phyloP scores from a whole-genome alignment of 1,140 invertebrate species.

The Matsumurasca onukii region DNA sequence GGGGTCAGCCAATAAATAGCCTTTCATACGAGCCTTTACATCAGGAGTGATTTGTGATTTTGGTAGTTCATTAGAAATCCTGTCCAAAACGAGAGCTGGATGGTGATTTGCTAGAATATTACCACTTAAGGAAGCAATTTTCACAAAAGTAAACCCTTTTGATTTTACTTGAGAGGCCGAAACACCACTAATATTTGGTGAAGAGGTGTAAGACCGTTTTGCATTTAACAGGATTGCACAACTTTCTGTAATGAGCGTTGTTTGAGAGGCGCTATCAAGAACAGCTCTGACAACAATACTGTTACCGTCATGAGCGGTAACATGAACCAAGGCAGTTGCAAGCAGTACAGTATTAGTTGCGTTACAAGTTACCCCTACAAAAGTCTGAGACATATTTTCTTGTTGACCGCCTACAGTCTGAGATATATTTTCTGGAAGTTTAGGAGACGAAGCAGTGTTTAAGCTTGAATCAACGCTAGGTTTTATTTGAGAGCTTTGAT shows the following conservation, averaged over 20 bases:
- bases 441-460: not conserved
- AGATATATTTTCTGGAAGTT: not conserved
- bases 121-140: not conserved
- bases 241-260: too few relatives aligned
- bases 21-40: not conserved
- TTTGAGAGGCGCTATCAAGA: not conserved
- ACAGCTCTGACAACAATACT: not conserved
- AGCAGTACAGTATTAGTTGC: not conserved
- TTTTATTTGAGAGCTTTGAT: not conserved
- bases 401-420: not conserved
- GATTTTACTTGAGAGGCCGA: too few relatives aligned
- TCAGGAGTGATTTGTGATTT: too few relatives aligned
- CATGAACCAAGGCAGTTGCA: constrained; percentile 4
- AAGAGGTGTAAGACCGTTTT: too few relatives aligned
- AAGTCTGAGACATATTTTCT: not conserved
- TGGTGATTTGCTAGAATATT: not conserved
- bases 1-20: not conserved
- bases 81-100: not conserved
- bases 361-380: not conserved
- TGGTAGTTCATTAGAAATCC: too few relatives aligned
- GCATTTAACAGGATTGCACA: too few relatives aligned
- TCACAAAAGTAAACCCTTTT: too few relatives aligned
- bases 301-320: not conserved
- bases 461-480: too few relatives aligned
- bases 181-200: too few relatives aligned